Conservation (phyloP, 2,797 vertebrate genomes). For the Monodelphis domestica region DNA sequence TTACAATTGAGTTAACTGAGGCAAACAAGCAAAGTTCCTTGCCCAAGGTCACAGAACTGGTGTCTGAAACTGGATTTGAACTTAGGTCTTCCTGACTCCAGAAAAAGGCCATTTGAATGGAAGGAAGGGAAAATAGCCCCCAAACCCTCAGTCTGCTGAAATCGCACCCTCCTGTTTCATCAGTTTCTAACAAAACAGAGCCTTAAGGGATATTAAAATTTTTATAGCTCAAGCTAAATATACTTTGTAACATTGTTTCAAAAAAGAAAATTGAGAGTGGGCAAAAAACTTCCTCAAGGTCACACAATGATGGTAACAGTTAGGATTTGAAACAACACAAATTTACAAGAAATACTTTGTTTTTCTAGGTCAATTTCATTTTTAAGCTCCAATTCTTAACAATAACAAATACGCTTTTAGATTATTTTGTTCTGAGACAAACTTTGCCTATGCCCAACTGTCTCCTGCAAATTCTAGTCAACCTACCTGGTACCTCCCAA, state of each 20-base stretch:
- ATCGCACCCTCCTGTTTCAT: slow-evolving; percentile 4
- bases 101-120: background rate
- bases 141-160: slow-evolving; percentile 12
- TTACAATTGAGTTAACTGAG: background rate
- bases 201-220: background rate
- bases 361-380: background rate
- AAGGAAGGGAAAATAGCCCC: background rate
- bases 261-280: background rate
- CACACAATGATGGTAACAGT: background rate
- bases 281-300: background rate
- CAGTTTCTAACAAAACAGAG: background rate
- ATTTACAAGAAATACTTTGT: background rate
- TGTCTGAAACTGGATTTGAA: background rate
- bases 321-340: background rate
- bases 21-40: background rate
- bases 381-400: background rate
- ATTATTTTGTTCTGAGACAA: background rate
- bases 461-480: background rate
- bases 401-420: background rate
- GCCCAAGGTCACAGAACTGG: background rate
- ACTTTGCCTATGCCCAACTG: background rate
- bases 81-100: background rate
- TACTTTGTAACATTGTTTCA: background rate
- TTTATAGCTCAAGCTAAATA: background rate
- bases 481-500: slow-evolving; percentile 23